Evolutionary conservation across 2,797 vertebrate genomes (phyloP).

Genomic region (Typhlichthys subterraneus): DNA sequence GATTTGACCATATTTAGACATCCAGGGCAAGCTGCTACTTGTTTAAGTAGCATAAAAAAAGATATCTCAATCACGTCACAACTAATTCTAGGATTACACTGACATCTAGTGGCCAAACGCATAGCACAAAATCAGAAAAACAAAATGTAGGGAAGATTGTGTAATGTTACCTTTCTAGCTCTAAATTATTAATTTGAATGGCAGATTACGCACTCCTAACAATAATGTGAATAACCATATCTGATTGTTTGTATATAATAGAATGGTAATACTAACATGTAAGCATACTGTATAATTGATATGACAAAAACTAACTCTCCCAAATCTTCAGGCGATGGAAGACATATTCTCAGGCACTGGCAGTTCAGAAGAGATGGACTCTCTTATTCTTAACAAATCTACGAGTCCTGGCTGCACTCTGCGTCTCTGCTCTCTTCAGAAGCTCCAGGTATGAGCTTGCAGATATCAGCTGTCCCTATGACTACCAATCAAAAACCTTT

Average conservation of each 20-base stretch:
- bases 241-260: no score
- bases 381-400: conserved; percentile 65
- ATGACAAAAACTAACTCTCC: conserved; percentile 21
- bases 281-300: no score
- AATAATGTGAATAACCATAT: no score
- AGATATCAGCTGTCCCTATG: conserved; percentile 1
- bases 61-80: background rate
- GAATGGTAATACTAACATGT: no score
- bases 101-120: conserved; percentile 56
- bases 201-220: no score
- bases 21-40: conserved; percentile 16
- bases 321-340: conserved; percentile 62
- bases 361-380: conserved; percentile 73
- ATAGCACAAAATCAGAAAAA: background rate
- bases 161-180: no score
- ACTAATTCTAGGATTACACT: conserved; percentile 13
- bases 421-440: conserved; percentile 83
- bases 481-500: background rate
- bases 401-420: conserved; percentile 74
- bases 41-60: conserved; percentile 8
- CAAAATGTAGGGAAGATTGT: background rate
- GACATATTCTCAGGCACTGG: conserved; percentile 64
- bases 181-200: no score
- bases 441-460: conserved; percentile 75
- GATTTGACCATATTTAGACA: conserved; percentile 63